Base-by-base conservation (phyloP, 1,140 invertebrate genomes). In the Armadillidium nasatum region DNA sequence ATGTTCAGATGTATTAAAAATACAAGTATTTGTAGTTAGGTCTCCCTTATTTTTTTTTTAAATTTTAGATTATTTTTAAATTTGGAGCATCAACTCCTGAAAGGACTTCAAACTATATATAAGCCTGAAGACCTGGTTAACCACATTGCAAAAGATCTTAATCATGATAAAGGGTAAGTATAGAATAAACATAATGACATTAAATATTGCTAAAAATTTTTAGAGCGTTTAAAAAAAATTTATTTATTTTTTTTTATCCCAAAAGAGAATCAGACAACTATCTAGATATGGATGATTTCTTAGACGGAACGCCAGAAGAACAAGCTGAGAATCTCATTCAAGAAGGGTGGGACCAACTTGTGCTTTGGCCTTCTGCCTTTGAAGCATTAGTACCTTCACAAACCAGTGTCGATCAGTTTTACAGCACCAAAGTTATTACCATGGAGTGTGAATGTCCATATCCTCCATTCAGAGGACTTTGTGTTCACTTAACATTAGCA, bases 51-150 rank as follows among this genome's bases (percentile, higher is more conserved):
- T 33, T 33, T 33, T 33, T 60, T 60, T 19, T 60, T 60, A 19
- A 13, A 15, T 60, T 60, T 19, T 19, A 60, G 50, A 19, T 60
- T 60, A 19, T 60, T 60, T 60, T 60, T 60, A 7, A 60, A 60
- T 19, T 19, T 60, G 11, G 50, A 60, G 7, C 50, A 60, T 60
- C 50, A 60, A 19, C 50, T 60, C 4, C 7, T 60, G 7, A 60
- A 60, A 60, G 50, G 50, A 60, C 50, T 60, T 60, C 50, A 60
- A 60, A 60, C 50, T 60, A 60, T 60, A 60, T 60, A 60, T 60
- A 60, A 7, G 19, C 50, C 50, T 60, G 50, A 60, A 19, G 50
- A 60, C 50, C 19, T 60, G 19, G 50, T 60, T 60, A 19, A 60
- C 11, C 50, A 60, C 7, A 60, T 60, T 19, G 50, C 50, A 15